Evolutionary conservation across 2,797 vertebrate species (phyloP), one percentile per base, ranked within the genome.

Genomic region (Malacoraja senta): DNA sequence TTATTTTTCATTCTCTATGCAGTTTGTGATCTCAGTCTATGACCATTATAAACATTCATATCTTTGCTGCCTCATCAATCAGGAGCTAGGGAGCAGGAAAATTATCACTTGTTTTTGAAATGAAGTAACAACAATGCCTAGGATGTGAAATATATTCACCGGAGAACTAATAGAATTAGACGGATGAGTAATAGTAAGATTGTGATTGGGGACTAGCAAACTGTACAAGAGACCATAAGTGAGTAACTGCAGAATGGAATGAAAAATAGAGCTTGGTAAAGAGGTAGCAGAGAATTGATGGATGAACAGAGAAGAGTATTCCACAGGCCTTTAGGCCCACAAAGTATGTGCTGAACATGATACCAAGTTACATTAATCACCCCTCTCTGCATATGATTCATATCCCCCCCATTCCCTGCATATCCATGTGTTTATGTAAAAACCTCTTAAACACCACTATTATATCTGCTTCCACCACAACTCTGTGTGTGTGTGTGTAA

Each of bases 11-110:
- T 32, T 29, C 15, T 86, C 58, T 65, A 19, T 61, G 26, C 24
- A n/a, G 26, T 63, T 84, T 29, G 53, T 17, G 4, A 26, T 68
- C 29, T 35, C 61, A 68, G 17, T 65, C n/a, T 65, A 32, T 61
- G 29, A 63, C n/a, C 61, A 65, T 88, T 88, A 65, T 65, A 83
- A 68, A 88, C 84, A 32, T 88, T 88, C 29, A 88, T 26, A 68
- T 88, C 61, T 88, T 65, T 65, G n/a, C 61, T 35, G 63, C 84
- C 61, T 9, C 8, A 68, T 68, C 61, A 88, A 88, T 32, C 84
- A 76, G 12, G 12, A 76, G 24, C 24, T 71, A 58, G 1, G 15
- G 53, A 92, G 72, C 38, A 76, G 35, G 10, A 58, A 76, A 38
- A 44, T 26, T 26, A 74, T 32, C 19, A 15, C 21, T n/a, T 72